These are phyloP conservation scores for Pogonophryne albipinna DNA, from an alignment of 2,797 vertebrate genomes.

Conservation along the genomic window DNA sequence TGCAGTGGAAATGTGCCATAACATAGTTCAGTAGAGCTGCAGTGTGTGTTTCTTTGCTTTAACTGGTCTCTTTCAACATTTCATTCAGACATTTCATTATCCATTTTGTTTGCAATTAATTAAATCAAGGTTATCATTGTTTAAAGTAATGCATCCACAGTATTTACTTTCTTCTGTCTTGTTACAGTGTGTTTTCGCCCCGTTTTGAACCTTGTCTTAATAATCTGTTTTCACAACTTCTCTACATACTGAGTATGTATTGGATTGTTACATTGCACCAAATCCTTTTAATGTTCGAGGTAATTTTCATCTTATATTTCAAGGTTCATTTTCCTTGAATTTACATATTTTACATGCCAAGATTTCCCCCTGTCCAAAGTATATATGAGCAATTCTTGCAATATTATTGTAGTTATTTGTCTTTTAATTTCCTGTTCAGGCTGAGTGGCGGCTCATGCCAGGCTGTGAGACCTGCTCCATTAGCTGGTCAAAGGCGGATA, in stretches of 20 bases:
- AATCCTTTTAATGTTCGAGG: background rate
- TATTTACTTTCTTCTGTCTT: background rate
- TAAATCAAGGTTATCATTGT: background rate
- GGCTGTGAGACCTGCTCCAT: conserved; percentile 67
- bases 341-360: background rate
- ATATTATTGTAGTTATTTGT: conserved; percentile 43
- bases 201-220: background rate
- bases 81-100: too few relatives aligned
- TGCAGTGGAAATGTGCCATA: too few relatives aligned
- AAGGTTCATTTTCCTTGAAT: background rate
- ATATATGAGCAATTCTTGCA: conserved; percentile 47
- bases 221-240: background rate
- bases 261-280: background rate
- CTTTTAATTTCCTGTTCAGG: conserved; percentile 33
- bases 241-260: background rate
- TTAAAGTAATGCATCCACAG: background rate
- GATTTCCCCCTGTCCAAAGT: background rate
- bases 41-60: too few relatives aligned
- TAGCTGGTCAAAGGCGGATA: conserved; percentile 69
- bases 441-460: conserved; percentile 68
- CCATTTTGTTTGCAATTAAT: too few relatives aligned
- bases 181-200: background rate
- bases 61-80: too few relatives aligned
- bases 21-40: too few relatives aligned
- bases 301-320: background rate